Percentiles rank a stretch among this genome's conserved stretches.
phyloP scores from a whole-genome alignment of 2,888 invertebrate genomes.

The Oscheius sp. region DNA sequence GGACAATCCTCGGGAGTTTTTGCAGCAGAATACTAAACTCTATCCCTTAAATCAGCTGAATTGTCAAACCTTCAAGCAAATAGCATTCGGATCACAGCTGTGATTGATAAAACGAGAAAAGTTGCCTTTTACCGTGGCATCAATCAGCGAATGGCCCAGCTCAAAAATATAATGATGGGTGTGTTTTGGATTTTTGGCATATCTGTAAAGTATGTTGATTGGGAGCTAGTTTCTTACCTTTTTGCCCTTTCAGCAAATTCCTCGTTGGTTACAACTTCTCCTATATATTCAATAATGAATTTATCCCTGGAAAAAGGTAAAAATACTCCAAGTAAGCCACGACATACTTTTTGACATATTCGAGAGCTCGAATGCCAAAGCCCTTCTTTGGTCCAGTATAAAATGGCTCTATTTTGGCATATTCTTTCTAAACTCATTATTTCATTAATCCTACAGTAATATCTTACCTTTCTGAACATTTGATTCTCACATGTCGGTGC shows the following conservation, averaged over 20 bases:
- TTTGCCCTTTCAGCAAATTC: conserved; percentile 38
- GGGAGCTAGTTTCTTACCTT: conserved; percentile 17
- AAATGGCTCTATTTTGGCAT: conserved; percentile 82
- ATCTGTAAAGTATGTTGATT: conserved; percentile 1
- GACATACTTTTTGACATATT: conserved; percentile 80
- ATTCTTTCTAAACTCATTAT: conserved; percentile 75
- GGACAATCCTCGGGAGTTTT: conserved; percentile 42
- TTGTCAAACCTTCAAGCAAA: conserved; percentile 84
- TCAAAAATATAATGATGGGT: conserved; percentile 96
- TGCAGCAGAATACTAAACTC: conserved; percentile 44
- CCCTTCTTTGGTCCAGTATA: conserved; percentile 87
- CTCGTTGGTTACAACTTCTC: conserved; percentile 80
- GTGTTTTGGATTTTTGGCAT: conserved; percentile 78
- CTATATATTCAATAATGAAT: conserved; percentile 97
- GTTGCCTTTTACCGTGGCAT: conserved; percentile 94
- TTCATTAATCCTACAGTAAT: not conserved
- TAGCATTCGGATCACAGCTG: conserved; percentile 97
- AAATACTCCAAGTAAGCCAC: too few relatives aligned
- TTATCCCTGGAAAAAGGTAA: conserved; percentile 79
- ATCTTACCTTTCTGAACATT: conserved; percentile 2
- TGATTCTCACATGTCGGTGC: conserved; percentile 71
- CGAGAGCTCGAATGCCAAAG: conserved; percentile 84
- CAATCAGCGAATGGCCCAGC: conserved; percentile 89
- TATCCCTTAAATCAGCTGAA: not conserved
- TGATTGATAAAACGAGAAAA: conserved; percentile 97